Evolutionary conservation across 2,797 vertebrate species (phyloP), one percentile per base, ranked within the genome.

Genomic region (Neopelma chrysocephalum): DNA sequence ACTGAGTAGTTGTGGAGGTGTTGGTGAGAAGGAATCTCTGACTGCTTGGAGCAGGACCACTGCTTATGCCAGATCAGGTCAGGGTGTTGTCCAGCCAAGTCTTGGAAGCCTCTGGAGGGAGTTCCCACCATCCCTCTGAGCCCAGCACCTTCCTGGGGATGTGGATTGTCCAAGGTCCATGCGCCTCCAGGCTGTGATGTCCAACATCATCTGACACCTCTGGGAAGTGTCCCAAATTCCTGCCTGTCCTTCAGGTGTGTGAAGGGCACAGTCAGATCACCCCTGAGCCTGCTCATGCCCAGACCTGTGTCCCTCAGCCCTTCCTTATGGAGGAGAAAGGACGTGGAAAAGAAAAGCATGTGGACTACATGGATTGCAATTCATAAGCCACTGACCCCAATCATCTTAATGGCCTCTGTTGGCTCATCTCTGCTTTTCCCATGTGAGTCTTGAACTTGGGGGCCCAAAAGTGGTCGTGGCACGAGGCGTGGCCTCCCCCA

Each of bases 281-380:
- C 3, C n/a, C 64, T 18, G 36, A 79, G 47, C 5, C 34, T 61
- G 3, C 32, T 76, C 38, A 14, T 47, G 47, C 7, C n/a, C 38
- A 11, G 15, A 6, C 15, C 26, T 21, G 20, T 27, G 7, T 80
- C 6, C 31, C 31, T 6, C 6, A n/a, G 77, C 45, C 65, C 18
- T 68, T 60, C 16, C 43, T 8, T 0, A 12, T 3, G 70, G 26
- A 15, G 65, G 45, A 38, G 15, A 2, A 20, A 57, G 27, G 22
- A 5, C 6, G 3, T 58, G 57, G 71, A 21, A 27, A 45, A 60
- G 38, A 26, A 26, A 17, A 64, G 6, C 1, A 1, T 3, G 1
- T 6, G n/a, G 57, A 6, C 27, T 5, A 11, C 5, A 2, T 0
- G 13, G 65, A 11, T 16, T 38, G 27, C 36, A 36, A 50, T 36